Evolutionary conservation across 1,140 invertebrate genomes (phyloP), one percentile per base, ranked within the genome.

Genomic region (Drosophila tropicalis): DNA sequence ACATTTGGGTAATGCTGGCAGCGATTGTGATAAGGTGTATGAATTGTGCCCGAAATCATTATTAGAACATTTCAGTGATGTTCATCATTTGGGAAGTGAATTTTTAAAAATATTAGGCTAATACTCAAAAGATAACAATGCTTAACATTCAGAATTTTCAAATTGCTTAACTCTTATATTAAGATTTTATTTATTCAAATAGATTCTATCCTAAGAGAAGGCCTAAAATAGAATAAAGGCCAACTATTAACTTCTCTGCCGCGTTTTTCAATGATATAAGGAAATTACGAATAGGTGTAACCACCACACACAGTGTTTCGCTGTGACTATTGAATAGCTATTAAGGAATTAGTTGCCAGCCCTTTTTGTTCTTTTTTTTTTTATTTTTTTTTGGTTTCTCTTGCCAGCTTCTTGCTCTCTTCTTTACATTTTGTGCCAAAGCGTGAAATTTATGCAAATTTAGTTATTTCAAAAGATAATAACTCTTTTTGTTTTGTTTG

Each of bases 1-100:
- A 90, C 86, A 93, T 72, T 85, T 95, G 9, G 95, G 95, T 3
- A 91, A 92, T 60, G 91, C 91, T 2, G 92, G 91, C 7, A 92
- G 90, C 5, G 92, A 93, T 80, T 96, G 95, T 75, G 92, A 93
- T 77, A 76, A 81, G 7, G 76, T 95, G 25, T 95, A 94, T 89
- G 92, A 93, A 2, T 94, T 95, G 76, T 96, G 96, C 81, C 81
- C 93, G 54, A 92, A 91, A 1, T 95, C 94, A 15, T 91, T 95
- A 22, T 80, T 96, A 63, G 94, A 73, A 5, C 84, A 83, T 36
- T 87, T 87, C 0, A 81, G 68, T 1, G 84, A 87, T 75, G 84
- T 84, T 1, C 81, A 89, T 73, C 75, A 79, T 55, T 55, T 89
- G 55, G 83, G 80, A 60, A 87, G 84, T 39, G 83, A 87, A 22